A percentile compares a stretch with the other conserved stretches of the same genome.
Conservation (phyloP, 2,888 invertebrate genomes). For the Hololepta plana region DNA sequence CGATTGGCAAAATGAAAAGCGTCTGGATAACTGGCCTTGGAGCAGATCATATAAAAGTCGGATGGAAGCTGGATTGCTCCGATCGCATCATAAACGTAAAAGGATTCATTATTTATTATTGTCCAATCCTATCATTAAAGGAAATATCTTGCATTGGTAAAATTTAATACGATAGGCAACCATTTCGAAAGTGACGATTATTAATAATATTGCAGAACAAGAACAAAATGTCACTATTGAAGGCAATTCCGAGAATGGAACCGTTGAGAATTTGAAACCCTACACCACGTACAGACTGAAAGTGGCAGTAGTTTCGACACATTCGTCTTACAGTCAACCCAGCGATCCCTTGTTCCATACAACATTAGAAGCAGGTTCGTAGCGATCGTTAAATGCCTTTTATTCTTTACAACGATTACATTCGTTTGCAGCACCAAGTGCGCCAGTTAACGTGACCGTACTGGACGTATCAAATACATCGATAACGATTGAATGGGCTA, state of each 20-base stretch:
- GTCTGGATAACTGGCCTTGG: slow-evolving; percentile 32
- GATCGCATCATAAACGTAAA: slow-evolving; percentile 50
- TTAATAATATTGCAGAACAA: slow-evolving; percentile 13
- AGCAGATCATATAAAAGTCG: slow-evolving; percentile 39
- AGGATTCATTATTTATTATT: slow-evolving; percentile 61
- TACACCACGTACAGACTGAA: slow-evolving; percentile 57
- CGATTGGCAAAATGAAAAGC: slow-evolving; percentile 35
- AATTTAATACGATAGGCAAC: not conserved
- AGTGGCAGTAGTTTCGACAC: slow-evolving; percentile 42
- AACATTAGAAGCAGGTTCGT: slow-evolving; percentile 49
- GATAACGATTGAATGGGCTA: slow-evolving; percentile 44
- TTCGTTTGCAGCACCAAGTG: slow-evolving; percentile 30
- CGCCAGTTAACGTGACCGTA: slow-evolving; percentile 40
- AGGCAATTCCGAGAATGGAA: slow-evolving; percentile 33
- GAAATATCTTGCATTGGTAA: slow-evolving; percentile 35
- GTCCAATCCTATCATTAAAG: slow-evolving; percentile 33
- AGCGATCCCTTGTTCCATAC: slow-evolving; percentile 44
- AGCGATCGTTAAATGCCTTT: not conserved
- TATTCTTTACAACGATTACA: slow-evolving; percentile 1
- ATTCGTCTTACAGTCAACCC: slow-evolving; percentile 31
- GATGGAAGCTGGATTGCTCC: slow-evolving; percentile 63
- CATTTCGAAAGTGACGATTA: not conserved
- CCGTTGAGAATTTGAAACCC: slow-evolving; percentile 46
- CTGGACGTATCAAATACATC: slow-evolving; percentile 42
- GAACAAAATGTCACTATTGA: slow-evolving; percentile 25